Percentiles rank a stretch among this genome's conserved stretches.
phyloP scores from a whole-genome alignment of 2,888 invertebrate genomes.

The Quadroppia sp. region DNA sequence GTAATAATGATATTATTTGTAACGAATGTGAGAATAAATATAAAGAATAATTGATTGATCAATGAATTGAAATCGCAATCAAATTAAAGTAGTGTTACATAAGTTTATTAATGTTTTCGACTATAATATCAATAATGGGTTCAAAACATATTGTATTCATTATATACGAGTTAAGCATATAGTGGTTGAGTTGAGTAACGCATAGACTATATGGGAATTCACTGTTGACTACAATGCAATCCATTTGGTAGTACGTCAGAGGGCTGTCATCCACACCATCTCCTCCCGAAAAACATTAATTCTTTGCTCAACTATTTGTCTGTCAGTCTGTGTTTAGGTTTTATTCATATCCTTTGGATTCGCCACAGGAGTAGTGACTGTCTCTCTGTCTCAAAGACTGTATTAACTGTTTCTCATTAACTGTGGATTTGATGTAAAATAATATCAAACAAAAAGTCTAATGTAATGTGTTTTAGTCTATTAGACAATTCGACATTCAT shows the following conservation, averaged over 20 bases:
- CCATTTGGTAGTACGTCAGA: slow-evolving; percentile 25
- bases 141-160: too few relatives aligned
- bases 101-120: too few relatives aligned
- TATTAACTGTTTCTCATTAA: background rate
- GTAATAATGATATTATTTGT: too few relatives aligned
- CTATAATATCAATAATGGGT: too few relatives aligned
- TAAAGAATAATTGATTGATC: too few relatives aligned
- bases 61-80: too few relatives aligned
- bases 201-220: too few relatives aligned
- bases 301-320: background rate
- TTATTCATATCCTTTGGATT: background rate
- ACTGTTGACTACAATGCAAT: background rate
- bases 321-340: background rate
- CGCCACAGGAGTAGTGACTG: background rate
- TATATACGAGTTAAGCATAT: too few relatives aligned
- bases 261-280: slow-evolving; percentile 8
- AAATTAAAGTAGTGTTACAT: too few relatives aligned
- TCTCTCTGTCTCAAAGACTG: too few relatives aligned
- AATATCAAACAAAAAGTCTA: background rate
- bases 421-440: background rate
- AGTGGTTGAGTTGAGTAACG: too few relatives aligned
- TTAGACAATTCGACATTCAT: background rate
- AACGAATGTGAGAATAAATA: too few relatives aligned
- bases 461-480: slow-evolving; percentile 27
- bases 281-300: slow-evolving; percentile 14